A percentile compares a stretch with the other conserved stretches of the same genome.
These are phyloP conservation scores for Myotis pilosus DNA, from an alignment of 2,797 vertebrate genomes.

Conservation along the genomic window DNA sequence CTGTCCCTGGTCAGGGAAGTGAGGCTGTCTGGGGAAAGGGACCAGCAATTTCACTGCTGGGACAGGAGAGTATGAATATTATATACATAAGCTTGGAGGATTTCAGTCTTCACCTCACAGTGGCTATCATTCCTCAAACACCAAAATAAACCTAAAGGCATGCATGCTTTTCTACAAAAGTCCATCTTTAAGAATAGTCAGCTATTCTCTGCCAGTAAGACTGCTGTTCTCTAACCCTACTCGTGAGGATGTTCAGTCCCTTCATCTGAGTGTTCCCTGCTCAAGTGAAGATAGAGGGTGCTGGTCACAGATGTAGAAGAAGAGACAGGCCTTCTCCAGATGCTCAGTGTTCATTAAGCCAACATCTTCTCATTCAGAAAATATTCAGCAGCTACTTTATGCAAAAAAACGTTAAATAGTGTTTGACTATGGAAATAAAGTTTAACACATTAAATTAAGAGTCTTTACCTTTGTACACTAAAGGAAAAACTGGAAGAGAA, in stretches of 20 bases:
- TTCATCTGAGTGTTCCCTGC: accelerated
- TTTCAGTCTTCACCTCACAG: background rate
- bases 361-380: background rate
- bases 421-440: background rate
- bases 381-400: background rate
- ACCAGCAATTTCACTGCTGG: accelerated
- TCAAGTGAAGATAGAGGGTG: accelerated
- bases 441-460: background rate
- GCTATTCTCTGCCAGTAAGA: accelerated
- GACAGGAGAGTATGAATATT: background rate
- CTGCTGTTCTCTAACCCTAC: accelerated
- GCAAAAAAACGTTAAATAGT: background rate
- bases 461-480: background rate
- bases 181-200: background rate
- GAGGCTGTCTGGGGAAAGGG: accelerated
- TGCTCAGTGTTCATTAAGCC: background rate
- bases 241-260: accelerated
- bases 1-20: background rate
- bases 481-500: background rate
- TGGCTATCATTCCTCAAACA: background rate
- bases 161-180: background rate
- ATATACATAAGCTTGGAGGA: too few relatives aligned
- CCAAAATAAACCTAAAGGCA: background rate
- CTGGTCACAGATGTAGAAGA: too few relatives aligned
- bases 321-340: accelerated